Conservation (phyloP, 2,797 vertebrate species). For the Schizopygopsis pylzovi region DNA sequence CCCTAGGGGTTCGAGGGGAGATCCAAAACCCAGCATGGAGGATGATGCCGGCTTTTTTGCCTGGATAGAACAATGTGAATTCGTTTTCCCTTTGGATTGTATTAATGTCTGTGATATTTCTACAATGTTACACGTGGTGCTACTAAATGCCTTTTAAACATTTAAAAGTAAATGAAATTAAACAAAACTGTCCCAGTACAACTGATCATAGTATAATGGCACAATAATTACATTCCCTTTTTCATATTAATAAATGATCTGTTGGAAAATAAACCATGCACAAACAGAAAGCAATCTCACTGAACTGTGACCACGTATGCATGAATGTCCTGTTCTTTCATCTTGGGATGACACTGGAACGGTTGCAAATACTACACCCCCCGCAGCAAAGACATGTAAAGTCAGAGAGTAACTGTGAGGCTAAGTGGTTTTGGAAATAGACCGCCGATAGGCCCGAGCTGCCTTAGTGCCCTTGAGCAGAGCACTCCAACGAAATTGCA, state of each 20-base stretch:
- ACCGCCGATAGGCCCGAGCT: constrained; percentile 50
- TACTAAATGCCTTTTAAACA: neutral
- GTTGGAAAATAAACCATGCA: neutral
- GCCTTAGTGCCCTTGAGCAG: constrained; percentile 59
- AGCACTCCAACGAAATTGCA: constrained; percentile 54
- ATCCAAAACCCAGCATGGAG: constrained; percentile 25
- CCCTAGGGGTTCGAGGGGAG: constrained; percentile 11
- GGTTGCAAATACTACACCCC: constrained; percentile 54
- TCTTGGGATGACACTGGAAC: constrained; percentile 53
- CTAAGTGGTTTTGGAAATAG: constrained; percentile 61
- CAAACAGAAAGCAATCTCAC: neutral
- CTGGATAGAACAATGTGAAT: neutral
- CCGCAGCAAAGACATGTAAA: constrained; percentile 65
- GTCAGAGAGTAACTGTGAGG: constrained; percentile 58
- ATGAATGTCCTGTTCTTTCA: constrained; percentile 25
- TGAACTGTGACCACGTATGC: constrained; percentile 9
- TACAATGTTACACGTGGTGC: neutral
- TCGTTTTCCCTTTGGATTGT: neutral
- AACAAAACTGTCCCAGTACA: constrained; percentile 2
- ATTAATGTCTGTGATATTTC: neutral
- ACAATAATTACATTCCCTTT: neutral
- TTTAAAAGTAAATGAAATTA: neutral
- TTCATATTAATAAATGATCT: neutral
- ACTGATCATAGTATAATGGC: constrained; percentile 5
- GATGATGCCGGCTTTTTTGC: constrained; percentile 12